phyloP scores from a whole-genome alignment of 2,888 invertebrate genomes.

The Xestia ashworthii region DNA sequence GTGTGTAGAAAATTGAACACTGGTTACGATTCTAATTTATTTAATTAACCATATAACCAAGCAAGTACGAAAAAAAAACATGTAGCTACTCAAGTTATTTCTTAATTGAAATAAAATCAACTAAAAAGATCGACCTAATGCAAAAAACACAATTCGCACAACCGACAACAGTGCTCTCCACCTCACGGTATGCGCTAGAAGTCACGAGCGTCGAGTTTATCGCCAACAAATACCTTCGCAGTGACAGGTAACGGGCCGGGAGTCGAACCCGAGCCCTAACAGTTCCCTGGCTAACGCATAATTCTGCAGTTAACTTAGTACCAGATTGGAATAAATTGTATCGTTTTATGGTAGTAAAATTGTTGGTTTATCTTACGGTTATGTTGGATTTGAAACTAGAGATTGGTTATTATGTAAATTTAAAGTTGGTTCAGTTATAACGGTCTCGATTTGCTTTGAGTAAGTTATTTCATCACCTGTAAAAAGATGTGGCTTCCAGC shows the following conservation, averaged over 20 bases:
- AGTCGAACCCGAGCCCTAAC: conserved; percentile 61
- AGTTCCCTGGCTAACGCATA: conserved; percentile 47
- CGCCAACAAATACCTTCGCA: conserved; percentile 64
- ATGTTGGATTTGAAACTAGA: not conserved
- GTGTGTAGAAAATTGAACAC: not conserved
- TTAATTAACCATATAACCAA: not conserved
- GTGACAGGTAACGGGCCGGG: conserved; percentile 68
- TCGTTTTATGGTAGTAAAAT: conserved; percentile 9
- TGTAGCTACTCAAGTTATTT: not conserved
- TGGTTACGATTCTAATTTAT: not conserved
- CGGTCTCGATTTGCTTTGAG: not conserved
- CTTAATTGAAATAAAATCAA: not conserved
- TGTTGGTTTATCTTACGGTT: conserved; percentile 9
- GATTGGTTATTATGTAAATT: not conserved
- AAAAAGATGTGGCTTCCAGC: not conserved
- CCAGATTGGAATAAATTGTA: conserved; percentile 49
- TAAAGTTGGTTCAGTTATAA: not conserved
- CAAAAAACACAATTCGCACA: not conserved
- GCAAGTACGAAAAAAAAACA: not conserved
- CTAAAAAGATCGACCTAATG: not conserved
- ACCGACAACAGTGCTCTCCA: conserved; percentile 39
- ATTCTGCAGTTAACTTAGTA: conserved; percentile 48
- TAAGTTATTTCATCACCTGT: not conserved
- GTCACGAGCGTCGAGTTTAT: conserved; percentile 67
- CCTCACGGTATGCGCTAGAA: conserved; percentile 64